Conservation (phyloP, 92 coral and sea anemone species). For the Porites cylindrica region DNA sequence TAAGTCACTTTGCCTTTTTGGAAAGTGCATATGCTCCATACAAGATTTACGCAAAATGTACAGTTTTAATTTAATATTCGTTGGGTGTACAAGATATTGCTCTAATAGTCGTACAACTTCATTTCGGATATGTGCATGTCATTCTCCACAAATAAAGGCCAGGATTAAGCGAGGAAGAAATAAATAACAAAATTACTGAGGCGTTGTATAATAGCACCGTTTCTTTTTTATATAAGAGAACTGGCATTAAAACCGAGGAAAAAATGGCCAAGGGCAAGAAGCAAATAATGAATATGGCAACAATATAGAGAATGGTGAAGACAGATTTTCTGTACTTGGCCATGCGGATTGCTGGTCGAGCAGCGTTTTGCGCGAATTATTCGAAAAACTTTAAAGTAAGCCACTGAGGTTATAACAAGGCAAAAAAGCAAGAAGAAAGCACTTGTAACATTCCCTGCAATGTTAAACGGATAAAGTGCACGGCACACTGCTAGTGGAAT, state of each 20-base stretch:
- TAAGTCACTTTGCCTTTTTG: not conserved
- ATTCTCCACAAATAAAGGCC: conserved; percentile 23
- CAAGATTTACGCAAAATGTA: no score
- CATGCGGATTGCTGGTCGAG: conserved; percentile 9
- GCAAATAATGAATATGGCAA: not conserved
- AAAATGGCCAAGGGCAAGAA: conserved; percentile 11
- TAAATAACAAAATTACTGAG: not conserved
- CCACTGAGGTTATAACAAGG: not conserved
- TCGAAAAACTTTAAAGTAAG: conserved; percentile 12
- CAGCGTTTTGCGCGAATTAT: conserved; percentile 7
- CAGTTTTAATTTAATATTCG: not conserved
- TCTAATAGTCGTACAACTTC: not conserved
- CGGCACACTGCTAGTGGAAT: not conserved
- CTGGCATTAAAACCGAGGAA: not conserved
- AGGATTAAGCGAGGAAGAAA: conserved; percentile 24
- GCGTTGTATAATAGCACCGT: not conserved
- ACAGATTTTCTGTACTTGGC: conserved; percentile 22
- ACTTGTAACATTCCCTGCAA: no score
- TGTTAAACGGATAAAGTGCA: no score
- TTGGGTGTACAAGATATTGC: not conserved
- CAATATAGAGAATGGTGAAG: conserved; percentile 3
- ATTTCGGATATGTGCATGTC: not conserved
- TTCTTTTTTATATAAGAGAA: not conserved
- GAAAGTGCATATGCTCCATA: not conserved
- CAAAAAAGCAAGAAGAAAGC: not conserved